phyloP scores from a whole-genome alignment of 2,113 vertebrate genomes.

The Chaetorhynchus papuensis region DNA sequence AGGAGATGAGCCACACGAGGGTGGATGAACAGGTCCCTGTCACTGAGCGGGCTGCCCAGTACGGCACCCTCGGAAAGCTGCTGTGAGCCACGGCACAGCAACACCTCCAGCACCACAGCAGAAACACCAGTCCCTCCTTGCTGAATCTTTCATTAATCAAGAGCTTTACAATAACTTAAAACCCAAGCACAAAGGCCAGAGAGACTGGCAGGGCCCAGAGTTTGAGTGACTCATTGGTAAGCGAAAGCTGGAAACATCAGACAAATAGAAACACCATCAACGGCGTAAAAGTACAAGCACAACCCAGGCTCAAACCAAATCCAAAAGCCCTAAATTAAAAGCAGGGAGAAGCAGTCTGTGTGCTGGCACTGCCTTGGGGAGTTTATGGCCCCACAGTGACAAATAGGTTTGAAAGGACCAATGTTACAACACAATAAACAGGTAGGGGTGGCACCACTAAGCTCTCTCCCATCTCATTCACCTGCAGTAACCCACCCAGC shows the following conservation, averaged over 20 bases:
- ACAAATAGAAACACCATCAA: background rate
- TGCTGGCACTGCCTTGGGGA: background rate
- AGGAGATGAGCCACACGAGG: background rate
- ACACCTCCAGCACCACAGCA: background rate
- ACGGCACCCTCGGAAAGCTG: background rate
- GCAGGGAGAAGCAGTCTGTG: background rate
- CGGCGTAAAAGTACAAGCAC: accelerated
- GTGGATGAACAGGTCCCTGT: background rate
- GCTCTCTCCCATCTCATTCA: background rate
- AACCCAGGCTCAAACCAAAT: background rate
- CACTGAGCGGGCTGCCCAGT: background rate
- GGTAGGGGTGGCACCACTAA: background rate
- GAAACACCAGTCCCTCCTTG: background rate
- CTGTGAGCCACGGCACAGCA: background rate
- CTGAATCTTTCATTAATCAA: background rate
- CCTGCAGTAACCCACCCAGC: background rate
- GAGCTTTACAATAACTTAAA: background rate
- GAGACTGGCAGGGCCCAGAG: background rate
- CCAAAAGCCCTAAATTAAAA: background rate
- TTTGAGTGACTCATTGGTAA: background rate
- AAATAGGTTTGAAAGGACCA: background rate
- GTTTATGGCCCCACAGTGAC: background rate
- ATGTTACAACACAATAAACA: background rate
- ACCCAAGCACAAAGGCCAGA: background rate
- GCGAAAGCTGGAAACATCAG: background rate